A percentile compares a stretch with the other conserved stretches of the same genome.
These are phyloP conservation scores for Digitonthophagus gazella DNA, from an alignment of 2,888 invertebrate species.

Conservation along the genomic window DNA sequence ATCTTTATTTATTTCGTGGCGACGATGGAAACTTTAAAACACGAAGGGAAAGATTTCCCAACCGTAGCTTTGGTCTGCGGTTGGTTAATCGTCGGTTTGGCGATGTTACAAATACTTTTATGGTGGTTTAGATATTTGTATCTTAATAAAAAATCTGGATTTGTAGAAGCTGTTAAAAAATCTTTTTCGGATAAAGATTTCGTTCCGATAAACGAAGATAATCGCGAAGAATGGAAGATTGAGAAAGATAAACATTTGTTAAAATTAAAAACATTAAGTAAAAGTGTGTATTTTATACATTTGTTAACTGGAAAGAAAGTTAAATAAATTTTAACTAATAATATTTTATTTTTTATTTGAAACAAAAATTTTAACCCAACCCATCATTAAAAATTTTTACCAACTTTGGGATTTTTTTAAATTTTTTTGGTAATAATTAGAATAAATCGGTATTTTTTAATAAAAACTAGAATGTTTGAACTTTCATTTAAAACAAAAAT, in stretches of 20 bases:
- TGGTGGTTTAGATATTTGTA: constrained; percentile 50
- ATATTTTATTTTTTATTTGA: neutral
- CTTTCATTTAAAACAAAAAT: too few relatives aligned
- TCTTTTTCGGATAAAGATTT: neutral
- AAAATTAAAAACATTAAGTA: neutral
- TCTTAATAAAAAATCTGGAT: constrained; percentile 29
- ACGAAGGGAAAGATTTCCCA: constrained; percentile 62
- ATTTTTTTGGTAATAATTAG: too few relatives aligned
- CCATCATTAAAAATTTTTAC: neutral
- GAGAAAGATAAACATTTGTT: neutral
- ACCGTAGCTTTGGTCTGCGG: constrained; percentile 48
- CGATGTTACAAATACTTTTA: constrained; percentile 54
- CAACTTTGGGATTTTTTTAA: too few relatives aligned
- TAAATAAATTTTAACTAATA: neutral
- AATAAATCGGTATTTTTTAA: too few relatives aligned
- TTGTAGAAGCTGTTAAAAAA: neutral
- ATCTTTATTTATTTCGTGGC: constrained; percentile 70
- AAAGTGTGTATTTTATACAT: neutral
- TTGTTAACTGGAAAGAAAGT: neutral
- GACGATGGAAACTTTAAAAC: constrained; percentile 59
- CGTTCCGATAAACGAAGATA: constrained; percentile 7
- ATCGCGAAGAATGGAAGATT: neutral
- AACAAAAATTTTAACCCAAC: neutral
- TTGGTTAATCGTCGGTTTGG: constrained; percentile 55
- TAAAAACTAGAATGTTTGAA: too few relatives aligned